These are phyloP conservation scores for Stratiolaelaps scimitus DNA, from an alignment of 1,140 invertebrate species.

Conservation along the genomic window DNA sequence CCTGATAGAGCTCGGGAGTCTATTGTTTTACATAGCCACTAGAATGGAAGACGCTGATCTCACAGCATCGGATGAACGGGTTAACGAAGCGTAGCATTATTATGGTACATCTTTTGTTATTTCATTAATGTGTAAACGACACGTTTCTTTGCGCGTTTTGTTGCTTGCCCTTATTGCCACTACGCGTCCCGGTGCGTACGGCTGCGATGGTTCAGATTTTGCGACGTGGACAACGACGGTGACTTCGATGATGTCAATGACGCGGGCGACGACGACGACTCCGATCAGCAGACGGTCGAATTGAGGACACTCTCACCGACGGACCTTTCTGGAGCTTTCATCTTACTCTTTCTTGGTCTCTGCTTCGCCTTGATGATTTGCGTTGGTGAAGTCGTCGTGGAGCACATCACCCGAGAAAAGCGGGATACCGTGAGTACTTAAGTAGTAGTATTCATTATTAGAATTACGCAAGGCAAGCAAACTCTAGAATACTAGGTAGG, in stretches of 20 bases:
- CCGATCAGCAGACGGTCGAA: conserved; percentile 3
- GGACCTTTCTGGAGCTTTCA: conserved; percentile 20
- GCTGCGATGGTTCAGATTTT: not conserved
- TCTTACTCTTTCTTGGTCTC: conserved; percentile 9
- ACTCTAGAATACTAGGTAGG: too few relatives aligned
- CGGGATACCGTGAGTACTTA: not conserved
- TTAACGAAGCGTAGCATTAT: too few relatives aligned
- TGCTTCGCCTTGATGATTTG: conserved; percentile 1
- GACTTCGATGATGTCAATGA: conserved; percentile 23
- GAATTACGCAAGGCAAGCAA: too few relatives aligned
- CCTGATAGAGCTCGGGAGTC: too few relatives aligned
- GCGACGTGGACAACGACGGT: conserved; percentile 21
- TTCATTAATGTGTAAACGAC: too few relatives aligned
- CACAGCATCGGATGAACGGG: too few relatives aligned
- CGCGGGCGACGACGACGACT: not conserved
- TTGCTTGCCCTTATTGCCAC: too few relatives aligned
- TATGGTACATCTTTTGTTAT: too few relatives aligned
- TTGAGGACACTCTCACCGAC: not conserved
- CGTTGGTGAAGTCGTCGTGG: not conserved
- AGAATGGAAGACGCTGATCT: too few relatives aligned
- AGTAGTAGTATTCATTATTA: not conserved
- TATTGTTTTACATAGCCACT: too few relatives aligned
- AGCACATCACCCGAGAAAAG: conserved; percentile 21
- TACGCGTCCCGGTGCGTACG: too few relatives aligned
- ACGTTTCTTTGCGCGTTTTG: too few relatives aligned